These are phyloP conservation scores for Candoia aspera DNA, from an alignment of 2,113 vertebrate genomes.

Conservation along the genomic window DNA sequence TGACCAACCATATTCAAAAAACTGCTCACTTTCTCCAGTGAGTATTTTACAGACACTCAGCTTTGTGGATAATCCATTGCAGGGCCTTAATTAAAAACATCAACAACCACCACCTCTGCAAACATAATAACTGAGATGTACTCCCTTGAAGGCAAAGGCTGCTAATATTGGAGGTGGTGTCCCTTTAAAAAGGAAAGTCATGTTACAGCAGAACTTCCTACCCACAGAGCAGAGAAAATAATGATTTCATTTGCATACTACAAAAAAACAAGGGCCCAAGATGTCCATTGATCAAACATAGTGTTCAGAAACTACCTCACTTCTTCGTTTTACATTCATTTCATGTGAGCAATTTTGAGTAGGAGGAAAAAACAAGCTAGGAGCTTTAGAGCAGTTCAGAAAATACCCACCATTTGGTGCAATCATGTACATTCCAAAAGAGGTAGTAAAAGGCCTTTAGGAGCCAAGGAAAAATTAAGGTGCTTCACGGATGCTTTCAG, in stretches of 20 bases:
- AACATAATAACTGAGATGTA: not conserved
- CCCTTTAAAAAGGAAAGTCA: constrained; percentile 1
- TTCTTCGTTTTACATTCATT: constrained; percentile 30
- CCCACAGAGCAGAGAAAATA: not conserved
- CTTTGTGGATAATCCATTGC: not conserved
- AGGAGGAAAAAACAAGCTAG: not conserved
- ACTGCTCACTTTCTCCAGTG: not conserved
- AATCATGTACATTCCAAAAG: constrained; percentile 34
- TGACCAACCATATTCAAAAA: not conserved
- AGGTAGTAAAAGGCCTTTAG: constrained; percentile 22
- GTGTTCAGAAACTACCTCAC: not conserved
- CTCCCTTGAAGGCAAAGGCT: not conserved
- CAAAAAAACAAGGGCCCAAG: not conserved
- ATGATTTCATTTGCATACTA: not conserved
- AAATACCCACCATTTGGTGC: constrained; percentile 33
- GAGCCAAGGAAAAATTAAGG: constrained; percentile 30
- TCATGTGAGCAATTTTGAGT: constrained; percentile 32
- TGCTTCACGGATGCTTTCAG: constrained; percentile 23
- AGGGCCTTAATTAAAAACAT: not conserved
- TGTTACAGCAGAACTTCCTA: not conserved
- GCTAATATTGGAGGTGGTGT: not conserved
- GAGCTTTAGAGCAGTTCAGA: constrained; percentile 14
- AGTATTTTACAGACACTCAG: not conserved
- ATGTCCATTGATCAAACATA: constrained; percentile 2
- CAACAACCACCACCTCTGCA: no score